Evolutionary conservation across 2,888 invertebrate species (phyloP).

Genomic region (Papilio demoleus): DNA sequence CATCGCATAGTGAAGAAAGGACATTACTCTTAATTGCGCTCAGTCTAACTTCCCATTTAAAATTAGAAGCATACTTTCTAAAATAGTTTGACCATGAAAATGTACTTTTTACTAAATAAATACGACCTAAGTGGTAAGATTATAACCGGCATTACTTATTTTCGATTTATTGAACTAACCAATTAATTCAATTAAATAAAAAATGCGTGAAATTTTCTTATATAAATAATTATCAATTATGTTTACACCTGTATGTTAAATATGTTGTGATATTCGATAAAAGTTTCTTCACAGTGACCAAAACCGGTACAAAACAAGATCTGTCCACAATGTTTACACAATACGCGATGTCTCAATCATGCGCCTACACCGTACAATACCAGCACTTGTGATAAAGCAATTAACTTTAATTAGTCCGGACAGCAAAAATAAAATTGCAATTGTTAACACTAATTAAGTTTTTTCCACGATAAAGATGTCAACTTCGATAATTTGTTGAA

Average conservation of each 20-base stretch:
- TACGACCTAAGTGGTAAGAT: too few species aligned
- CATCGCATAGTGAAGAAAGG: too few species aligned
- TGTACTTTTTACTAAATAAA: too few species aligned
- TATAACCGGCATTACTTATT: too few species aligned
- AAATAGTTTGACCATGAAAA: too few species aligned
- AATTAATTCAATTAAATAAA: neutral
- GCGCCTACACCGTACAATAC: neutral
- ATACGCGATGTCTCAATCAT: constrained; percentile 18
- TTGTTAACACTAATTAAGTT: constrained; percentile 6
- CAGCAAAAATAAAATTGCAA: constrained; percentile 15
- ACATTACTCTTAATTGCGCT: too few species aligned
- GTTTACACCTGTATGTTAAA: neutral
- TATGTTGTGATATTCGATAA: neutral
- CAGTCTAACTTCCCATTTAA: too few species aligned
- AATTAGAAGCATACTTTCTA: too few species aligned
- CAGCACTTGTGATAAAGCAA: constrained; percentile 19
- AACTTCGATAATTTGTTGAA: constrained; percentile 11
- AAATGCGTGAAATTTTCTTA: too few species aligned
- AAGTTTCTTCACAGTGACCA: constrained; percentile 1
- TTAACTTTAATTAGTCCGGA: constrained; percentile 27
- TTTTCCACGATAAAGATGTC: constrained; percentile 1
- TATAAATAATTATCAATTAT: neutral
- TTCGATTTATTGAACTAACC: neutral
- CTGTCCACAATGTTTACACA: constrained; percentile 6
- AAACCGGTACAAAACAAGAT: constrained; percentile 13